phyloP scores from a whole-genome alignment of 2,797 vertebrate genomes.

The Xyrichtys novacula region DNA sequence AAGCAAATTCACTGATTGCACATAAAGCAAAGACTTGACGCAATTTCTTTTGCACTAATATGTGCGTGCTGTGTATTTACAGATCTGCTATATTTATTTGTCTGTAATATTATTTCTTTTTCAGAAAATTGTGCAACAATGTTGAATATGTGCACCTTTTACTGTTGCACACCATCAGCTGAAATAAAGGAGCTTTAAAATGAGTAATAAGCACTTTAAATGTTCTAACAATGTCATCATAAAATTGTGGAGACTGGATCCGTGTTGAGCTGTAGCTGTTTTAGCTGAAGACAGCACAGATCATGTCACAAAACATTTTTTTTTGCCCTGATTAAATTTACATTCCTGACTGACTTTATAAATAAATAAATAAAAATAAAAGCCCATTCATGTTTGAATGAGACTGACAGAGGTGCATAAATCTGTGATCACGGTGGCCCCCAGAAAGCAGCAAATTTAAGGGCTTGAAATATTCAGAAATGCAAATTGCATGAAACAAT shows the following conservation, averaged over 20 bases:
- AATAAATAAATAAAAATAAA: no score
- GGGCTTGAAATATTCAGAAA: conserved; percentile 96
- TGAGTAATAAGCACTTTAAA: conserved; percentile 7
- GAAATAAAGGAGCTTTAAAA: background rate
- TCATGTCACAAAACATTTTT: conserved; percentile 16
- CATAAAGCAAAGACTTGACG: conserved; percentile 2
- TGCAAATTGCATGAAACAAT: conserved; percentile 93
- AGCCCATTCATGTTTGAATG: conserved; percentile 92
- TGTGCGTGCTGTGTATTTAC: background rate
- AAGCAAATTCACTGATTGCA: conserved; percentile 14
- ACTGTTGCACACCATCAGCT: background rate
- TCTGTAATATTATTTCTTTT: conserved; percentile 9
- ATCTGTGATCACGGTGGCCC: conserved; percentile 91
- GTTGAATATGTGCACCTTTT: background rate
- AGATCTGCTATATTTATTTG: background rate
- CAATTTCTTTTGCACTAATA: conserved; percentile 11
- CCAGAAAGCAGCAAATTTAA: conserved; percentile 92
- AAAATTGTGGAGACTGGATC: background rate
- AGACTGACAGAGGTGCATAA: conserved; percentile 93
- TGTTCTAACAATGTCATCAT: conserved; percentile 7
- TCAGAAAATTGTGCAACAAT: conserved; percentile 1
- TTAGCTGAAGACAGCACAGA: background rate
- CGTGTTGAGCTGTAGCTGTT: background rate
- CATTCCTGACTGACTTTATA: conserved; percentile 93
- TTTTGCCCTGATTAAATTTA: conserved; percentile 15